Base-by-base conservation (phyloP, 1,140 invertebrate genomes). In the Dreissena polymorpha region DNA sequence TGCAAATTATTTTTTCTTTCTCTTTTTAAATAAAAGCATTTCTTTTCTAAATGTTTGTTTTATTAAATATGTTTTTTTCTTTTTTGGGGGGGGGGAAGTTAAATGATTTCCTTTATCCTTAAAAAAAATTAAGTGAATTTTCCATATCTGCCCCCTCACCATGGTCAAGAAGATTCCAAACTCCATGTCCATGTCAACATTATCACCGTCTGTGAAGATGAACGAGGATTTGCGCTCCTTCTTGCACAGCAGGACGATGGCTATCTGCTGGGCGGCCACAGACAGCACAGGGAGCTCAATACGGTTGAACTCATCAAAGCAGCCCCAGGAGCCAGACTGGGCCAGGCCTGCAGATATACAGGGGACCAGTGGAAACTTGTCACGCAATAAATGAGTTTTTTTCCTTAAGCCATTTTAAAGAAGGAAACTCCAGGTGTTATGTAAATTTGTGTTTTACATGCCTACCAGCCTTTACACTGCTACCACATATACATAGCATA, bases 161-260 rank as follows among this genome's bases (percentile, higher is more conserved):
- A 99, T 99, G 50, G 98, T 99, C 85, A 99, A 96, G 91, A 99
- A 99, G 88, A 99, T 98, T 55, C 98, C 98, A 94, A 99, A 98
- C 92, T 99, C 98, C 0, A 97, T 96, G 93, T 97, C 98, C 95
- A 99, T 96, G 85, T 98, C 96, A 16, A 99, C 97, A 68, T 95
- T 94, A 90, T 99, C 98, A 0, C 98, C 98, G 91, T 99, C 98
- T 5, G 98, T 99, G 90, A 99, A 99, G 7, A 97, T 92, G 90
- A 99, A 98, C 65, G 95, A 94, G 88, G 96, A 96, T 87, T 95
- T 96, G 86, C 96, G 96, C 90, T 99, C 98, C 92, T 98, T 97
- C 91, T 98, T 98, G 89, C 97, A 98, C n/a, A 96, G 95, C 0
- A 98, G 95, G 23, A 99, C 94, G 25, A 99, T 97, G 23, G 98